phyloP scores from a whole-genome alignment of 1,140 invertebrate genomes.

The Drosophila murphyi region DNA sequence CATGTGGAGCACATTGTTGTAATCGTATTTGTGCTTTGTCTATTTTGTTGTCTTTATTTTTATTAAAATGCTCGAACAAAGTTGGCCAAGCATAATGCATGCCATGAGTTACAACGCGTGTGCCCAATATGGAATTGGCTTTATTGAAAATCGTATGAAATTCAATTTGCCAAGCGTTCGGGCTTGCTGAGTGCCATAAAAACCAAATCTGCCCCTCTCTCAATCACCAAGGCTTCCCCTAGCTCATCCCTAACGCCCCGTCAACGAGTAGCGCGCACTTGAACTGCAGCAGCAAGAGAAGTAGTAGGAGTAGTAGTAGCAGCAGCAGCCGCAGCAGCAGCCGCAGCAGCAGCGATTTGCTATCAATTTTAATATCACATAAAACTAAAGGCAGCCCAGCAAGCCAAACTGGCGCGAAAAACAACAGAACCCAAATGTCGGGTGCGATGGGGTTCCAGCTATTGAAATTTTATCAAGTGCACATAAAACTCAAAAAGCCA shows the following conservation, averaged over 20 bases:
- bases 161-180: slow-evolving; percentile 68
- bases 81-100: slow-evolving; percentile 32
- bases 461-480: slow-evolving; percentile 83
- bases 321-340: not conserved
- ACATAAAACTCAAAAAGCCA: slow-evolving; percentile 82
- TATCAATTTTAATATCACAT: slow-evolving; percentile 83
- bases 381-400: slow-evolving; percentile 76
- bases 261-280: slow-evolving; percentile 52
- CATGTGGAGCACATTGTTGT: not conserved
- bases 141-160: slow-evolving; percentile 79
- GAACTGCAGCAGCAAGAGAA: slow-evolving; percentile 37
- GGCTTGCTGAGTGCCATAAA: slow-evolving; percentile 57
- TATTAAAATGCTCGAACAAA: slow-evolving; percentile 21
- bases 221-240: not conserved
- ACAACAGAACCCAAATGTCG: slow-evolving; percentile 41
- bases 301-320: too few relatives aligned
- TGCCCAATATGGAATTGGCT: slow-evolving; percentile 74
- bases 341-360: slow-evolving; percentile 77
- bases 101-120: slow-evolving; percentile 56
- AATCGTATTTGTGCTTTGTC: slow-evolving; percentile 2
- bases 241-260: not conserved
- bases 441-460: slow-evolving; percentile 45
- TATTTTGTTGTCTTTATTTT: slow-evolving; percentile 19
- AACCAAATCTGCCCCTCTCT: slow-evolving; percentile 25
- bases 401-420: slow-evolving; percentile 67